Percentiles rank a stretch among this genome's conserved stretches.
Evolutionary conservation across 2,888 invertebrate genomes (phyloP).

Genomic region (Operophtera brumata): DNA sequence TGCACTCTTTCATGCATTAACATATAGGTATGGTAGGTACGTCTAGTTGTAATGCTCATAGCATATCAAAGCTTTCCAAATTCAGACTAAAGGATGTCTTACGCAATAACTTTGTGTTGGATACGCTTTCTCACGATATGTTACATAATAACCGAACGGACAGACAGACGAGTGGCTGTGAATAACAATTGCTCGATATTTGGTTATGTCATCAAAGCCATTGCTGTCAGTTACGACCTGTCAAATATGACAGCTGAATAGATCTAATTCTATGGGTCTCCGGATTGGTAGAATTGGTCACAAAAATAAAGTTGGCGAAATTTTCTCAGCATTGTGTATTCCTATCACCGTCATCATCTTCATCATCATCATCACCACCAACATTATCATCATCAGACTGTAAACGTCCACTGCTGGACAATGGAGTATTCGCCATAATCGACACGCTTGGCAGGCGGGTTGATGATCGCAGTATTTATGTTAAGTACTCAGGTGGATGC

Average conservation of each 20-base stretch:
- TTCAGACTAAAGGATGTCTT: slow-evolving; percentile 13
- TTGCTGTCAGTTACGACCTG: not conserved
- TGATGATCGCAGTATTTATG: no score
- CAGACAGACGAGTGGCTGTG: slow-evolving; percentile 8
- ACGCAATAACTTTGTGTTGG: slow-evolving; percentile 16
- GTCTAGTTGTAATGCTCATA: not conserved
- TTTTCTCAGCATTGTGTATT: no score
- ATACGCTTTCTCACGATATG: slow-evolving; percentile 28
- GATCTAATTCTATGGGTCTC: not conserved
- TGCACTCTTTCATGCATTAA: no score
- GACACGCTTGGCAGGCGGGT: no score
- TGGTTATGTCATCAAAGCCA: slow-evolving; percentile 10
- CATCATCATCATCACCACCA: no score
- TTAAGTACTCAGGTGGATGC: no score
- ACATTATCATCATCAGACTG: no score
- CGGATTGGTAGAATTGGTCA: not conserved
- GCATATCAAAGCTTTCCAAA: slow-evolving; percentile 1
- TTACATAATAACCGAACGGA: slow-evolving; percentile 25
- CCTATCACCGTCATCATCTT: no score
- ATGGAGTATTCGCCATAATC: no score
- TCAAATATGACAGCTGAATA: slow-evolving; percentile 1
- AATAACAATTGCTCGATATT: slow-evolving; percentile 24
- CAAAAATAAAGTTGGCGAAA: no score
- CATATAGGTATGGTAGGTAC: no score
- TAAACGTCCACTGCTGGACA: no score